Evolutionary conservation across 2,888 invertebrate species (phyloP).

Genomic region (Monopis laevigella): DNA sequence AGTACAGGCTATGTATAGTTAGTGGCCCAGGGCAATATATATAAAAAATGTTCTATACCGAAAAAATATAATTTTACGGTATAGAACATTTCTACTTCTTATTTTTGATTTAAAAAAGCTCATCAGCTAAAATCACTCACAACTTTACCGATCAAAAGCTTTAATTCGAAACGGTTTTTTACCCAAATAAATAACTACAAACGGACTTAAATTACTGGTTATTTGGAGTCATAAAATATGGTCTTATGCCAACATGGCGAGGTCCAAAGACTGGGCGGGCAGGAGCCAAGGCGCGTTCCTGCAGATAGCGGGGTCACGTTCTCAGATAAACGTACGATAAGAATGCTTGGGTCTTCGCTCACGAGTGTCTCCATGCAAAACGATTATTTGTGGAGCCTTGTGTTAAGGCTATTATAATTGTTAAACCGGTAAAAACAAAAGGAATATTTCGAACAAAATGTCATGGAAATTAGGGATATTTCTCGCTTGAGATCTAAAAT

Average conservation of each 20-base stretch:
- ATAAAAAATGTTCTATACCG: too few relatives aligned
- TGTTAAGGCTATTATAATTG: slow-evolving; percentile 1
- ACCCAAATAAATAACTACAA: slow-evolving; percentile 7
- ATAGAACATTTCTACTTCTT: too few relatives aligned
- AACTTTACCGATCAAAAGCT: slow-evolving; percentile 6
- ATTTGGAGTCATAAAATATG: slow-evolving; percentile 30
- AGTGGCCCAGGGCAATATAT: too few relatives aligned
- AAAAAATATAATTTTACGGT: too few relatives aligned
- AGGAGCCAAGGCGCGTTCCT: slow-evolving; percentile 6
- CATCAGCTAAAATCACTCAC: too few relatives aligned
- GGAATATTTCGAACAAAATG: too few relatives aligned
- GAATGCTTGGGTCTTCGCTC: neutral
- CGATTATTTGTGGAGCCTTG: slow-evolving; percentile 7
- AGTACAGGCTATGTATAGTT: too few relatives aligned
- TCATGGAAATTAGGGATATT: too few relatives aligned
- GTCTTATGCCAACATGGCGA: slow-evolving; percentile 2
- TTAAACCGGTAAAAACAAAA: too few relatives aligned
- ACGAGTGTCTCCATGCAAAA: slow-evolving; percentile 8
- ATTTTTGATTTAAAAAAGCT: too few relatives aligned
- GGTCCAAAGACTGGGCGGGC: slow-evolving; percentile 1
- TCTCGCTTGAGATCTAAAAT: too few relatives aligned
- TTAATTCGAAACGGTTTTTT: neutral
- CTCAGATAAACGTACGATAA: slow-evolving; percentile 55
- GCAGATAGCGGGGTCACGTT: slow-evolving; percentile 60
- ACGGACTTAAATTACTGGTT: slow-evolving; percentile 44